Evolutionary conservation across 2,797 vertebrate species (phyloP).

Genomic region (Enteromius paludinosus): DNA sequence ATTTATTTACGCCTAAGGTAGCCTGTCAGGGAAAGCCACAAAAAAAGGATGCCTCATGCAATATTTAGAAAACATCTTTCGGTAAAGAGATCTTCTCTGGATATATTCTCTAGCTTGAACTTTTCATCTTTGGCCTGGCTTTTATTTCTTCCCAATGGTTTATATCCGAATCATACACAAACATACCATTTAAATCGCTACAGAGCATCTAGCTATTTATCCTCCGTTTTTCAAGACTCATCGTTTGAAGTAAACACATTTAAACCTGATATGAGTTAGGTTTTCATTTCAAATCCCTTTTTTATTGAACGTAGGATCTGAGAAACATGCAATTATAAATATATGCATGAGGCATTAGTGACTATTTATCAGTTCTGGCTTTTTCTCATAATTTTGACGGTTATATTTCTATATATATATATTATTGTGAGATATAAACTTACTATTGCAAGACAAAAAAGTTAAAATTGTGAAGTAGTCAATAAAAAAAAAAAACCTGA

Average conservation of each 20-base stretch:
- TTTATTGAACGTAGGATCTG: slow-evolving; percentile 21
- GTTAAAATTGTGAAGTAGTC: neutral
- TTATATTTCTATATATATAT: too few relatives aligned
- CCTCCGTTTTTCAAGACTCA: slow-evolving; percentile 52
- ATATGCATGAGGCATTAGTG: too few relatives aligned
- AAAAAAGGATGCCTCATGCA: neutral
- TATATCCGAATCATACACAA: slow-evolving; percentile 10
- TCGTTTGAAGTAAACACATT: slow-evolving; percentile 62
- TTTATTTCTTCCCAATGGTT: neutral
- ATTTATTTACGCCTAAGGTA: neutral
- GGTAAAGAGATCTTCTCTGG: slow-evolving; percentile 14
- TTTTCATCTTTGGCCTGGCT: slow-evolving; percentile 15
- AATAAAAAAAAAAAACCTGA: neutral
- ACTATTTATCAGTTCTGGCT: neutral
- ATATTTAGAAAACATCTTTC: slow-evolving; percentile 23
- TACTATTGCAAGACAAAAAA: neutral
- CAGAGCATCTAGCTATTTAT: slow-evolving; percentile 57
- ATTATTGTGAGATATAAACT: too few relatives aligned
- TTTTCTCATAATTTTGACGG: neutral
- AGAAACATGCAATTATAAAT: slow-evolving; percentile 24
- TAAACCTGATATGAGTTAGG: slow-evolving; percentile 56
- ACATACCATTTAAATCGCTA: slow-evolving; percentile 5
- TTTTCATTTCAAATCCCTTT: slow-evolving; percentile 58
- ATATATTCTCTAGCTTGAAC: slow-evolving; percentile 1
- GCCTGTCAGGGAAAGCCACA: neutral